Conservation (phyloP, 2,888 invertebrate genomes). For the Aethes cnicana region DNA sequence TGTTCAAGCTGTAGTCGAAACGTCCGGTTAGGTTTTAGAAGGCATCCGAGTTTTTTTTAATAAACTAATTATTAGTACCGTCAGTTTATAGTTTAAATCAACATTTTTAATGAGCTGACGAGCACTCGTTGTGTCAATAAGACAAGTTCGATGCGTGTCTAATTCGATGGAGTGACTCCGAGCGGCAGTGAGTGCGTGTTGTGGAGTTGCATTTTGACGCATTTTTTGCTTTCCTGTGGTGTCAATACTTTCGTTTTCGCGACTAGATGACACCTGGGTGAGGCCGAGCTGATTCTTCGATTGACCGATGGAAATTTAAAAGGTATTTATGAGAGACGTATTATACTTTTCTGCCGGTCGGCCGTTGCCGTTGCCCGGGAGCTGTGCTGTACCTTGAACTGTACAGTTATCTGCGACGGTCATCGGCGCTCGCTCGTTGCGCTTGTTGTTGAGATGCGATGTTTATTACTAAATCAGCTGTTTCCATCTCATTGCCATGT, state of each 20-base stretch:
- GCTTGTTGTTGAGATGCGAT: constrained; percentile 1
- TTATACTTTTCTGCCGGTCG: constrained; percentile 10
- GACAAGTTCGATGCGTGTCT: constrained; percentile 2
- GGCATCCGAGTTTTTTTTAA: constrained; percentile 1
- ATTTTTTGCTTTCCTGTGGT: constrained; percentile 29
- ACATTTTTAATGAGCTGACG: constrained; percentile 17
- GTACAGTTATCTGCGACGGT: constrained; percentile 14
- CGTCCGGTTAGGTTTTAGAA: constrained; percentile 21
- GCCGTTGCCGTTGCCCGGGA: neutral
- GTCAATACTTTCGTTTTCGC: constrained; percentile 32
- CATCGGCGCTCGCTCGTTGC: constrained; percentile 2
- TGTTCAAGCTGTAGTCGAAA: constrained; percentile 14
- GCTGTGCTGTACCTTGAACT: neutral
- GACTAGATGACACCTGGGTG: constrained; percentile 22
- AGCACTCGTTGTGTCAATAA: neutral
- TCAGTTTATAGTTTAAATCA: constrained; percentile 12
- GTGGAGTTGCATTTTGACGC: constrained; percentile 20
- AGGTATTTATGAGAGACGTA: constrained; percentile 48
- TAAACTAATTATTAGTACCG: constrained; percentile 12
- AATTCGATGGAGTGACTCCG: constrained; percentile 6
- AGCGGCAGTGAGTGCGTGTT: constrained; percentile 10
- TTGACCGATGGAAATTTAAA: constrained; percentile 62
- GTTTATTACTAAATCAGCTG: constrained; percentile 20
- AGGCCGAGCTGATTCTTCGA: constrained; percentile 4
- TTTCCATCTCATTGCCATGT: constrained; percentile 13